phyloP scores from a whole-genome alignment of 1,140 invertebrate species.

The Bombus pascuorum region DNA sequence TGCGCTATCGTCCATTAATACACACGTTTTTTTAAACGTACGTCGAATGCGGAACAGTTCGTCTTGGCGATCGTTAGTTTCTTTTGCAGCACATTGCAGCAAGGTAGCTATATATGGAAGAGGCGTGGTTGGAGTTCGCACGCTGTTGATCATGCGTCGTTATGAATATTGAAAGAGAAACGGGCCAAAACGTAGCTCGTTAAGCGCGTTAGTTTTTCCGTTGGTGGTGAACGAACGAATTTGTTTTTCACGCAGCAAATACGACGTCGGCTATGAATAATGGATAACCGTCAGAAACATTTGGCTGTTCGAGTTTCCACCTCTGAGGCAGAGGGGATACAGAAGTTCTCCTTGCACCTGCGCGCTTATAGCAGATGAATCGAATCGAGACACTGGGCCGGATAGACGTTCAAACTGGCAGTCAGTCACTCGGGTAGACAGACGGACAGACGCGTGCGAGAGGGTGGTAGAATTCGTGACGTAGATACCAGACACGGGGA shows the following conservation, averaged over 20 bases:
- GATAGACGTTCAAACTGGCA: constrained; percentile 15
- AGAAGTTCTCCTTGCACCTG: constrained; percentile 29
- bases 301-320: constrained; percentile 49
- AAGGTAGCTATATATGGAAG: background rate
- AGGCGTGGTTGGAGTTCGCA: background rate
- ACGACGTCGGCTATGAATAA: constrained; percentile 62
- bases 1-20: background rate
- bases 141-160: constrained; percentile 24
- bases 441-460: background rate
- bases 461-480: background rate
- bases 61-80: background rate
- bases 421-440: constrained; percentile 37
- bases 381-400: background rate
- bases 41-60: background rate
- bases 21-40: background rate
- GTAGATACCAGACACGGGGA: background rate
- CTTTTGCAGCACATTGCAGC: too few species aligned
- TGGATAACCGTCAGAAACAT: constrained; percentile 58
- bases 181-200: constrained; percentile 47
- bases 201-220: constrained; percentile 52
- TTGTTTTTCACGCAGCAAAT: constrained; percentile 55
- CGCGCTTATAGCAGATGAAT: constrained; percentile 40
- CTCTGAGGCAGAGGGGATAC: background rate
- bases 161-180: constrained; percentile 63
- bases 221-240: constrained; percentile 52